phyloP scores from a whole-genome alignment of 1,140 invertebrate genomes.

The Patella vulgata region DNA sequence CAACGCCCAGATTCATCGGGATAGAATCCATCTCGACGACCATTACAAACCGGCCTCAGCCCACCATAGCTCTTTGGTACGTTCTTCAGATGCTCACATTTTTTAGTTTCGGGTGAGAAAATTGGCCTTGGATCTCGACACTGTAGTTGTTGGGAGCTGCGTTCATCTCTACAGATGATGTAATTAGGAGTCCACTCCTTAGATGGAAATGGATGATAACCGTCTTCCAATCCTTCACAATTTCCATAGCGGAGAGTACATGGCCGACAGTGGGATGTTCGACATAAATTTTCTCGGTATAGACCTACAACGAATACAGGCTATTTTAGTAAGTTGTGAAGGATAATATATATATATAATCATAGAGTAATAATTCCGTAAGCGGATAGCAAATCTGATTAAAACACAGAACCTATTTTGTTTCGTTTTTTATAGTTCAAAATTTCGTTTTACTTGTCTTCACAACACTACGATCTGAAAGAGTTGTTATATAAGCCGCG shows the following conservation, averaged over 20 bases:
- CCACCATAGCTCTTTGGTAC: conserved; percentile 28
- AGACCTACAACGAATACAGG: too few species aligned
- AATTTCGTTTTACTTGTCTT: too few species aligned
- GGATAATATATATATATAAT: conserved; percentile 2
- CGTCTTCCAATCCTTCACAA: conserved; percentile 41
- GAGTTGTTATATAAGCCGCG: too few species aligned
- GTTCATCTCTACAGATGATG: conserved; percentile 41
- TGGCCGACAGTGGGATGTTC: conserved; percentile 27
- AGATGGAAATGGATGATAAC: conserved; percentile 35
- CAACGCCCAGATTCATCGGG: conserved; percentile 29
- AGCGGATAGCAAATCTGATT: too few species aligned
- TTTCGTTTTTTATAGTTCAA: too few species aligned
- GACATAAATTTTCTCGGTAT: conserved; percentile 41
- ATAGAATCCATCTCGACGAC: conserved; percentile 20
- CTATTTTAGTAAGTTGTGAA: too few species aligned
- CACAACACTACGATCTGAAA: too few species aligned
- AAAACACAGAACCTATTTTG: too few species aligned
- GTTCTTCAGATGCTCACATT: conserved; percentile 18
- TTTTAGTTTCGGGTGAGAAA: conserved; percentile 21
- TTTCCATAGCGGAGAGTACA: conserved; percentile 38
- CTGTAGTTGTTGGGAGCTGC: conserved; percentile 24
- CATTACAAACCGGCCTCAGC: conserved; percentile 12
- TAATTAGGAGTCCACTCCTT: conserved; percentile 35
- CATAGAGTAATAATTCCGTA: not conserved
- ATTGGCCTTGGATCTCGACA: conserved; percentile 23